Percentiles rank a stretch among this genome's conserved stretches.
phyloP scores from a whole-genome alignment of 2,888 invertebrate species.

The Caenorhabditis angaria region DNA sequence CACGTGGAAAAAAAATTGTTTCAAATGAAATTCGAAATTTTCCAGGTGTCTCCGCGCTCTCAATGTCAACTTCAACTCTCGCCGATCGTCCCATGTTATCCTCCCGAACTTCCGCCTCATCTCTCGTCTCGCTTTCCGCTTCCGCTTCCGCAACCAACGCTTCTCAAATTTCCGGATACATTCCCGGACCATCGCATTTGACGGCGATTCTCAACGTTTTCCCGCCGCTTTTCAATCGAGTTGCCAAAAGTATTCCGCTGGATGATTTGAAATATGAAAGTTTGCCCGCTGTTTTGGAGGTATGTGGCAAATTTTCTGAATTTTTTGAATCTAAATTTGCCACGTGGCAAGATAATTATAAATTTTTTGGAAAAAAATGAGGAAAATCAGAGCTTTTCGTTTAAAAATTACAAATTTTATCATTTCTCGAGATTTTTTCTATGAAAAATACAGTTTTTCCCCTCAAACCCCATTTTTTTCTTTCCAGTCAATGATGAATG shows the following conservation, averaged over 20 bases:
- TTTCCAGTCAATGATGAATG: constrained; percentile 82
- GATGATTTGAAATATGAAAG: constrained; percentile 52
- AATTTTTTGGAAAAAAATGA: neutral
- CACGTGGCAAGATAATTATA: no score
- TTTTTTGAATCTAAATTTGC: no score
- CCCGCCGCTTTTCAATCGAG: constrained; percentile 82
- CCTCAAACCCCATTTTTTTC: neutral
- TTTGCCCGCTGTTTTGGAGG: constrained; percentile 51
- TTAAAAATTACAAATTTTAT: neutral
- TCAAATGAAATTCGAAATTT: no score
- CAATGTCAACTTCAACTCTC: constrained; percentile 15
- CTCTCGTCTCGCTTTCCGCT: constrained; percentile 18
- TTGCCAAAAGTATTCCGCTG: constrained; percentile 42
- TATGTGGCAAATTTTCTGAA: no score
- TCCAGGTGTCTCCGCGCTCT: constrained; percentile 25
- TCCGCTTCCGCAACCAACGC: no score
- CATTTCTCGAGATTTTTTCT: no score
- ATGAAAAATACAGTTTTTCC: neutral
- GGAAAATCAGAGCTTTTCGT: neutral
- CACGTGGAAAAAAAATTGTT: no score
- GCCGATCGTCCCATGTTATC: constrained; percentile 19
- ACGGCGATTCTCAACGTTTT: constrained; percentile 94
- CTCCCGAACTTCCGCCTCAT: constrained; percentile 30
- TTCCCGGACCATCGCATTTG: constrained; percentile 91
- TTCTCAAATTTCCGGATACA: no score